Percentiles rank a stretch among this genome's conserved stretches.
These are phyloP conservation scores for Rhagonycha fulva DNA, from an alignment of 2,888 invertebrate species.

Conservation along the genomic window DNA sequence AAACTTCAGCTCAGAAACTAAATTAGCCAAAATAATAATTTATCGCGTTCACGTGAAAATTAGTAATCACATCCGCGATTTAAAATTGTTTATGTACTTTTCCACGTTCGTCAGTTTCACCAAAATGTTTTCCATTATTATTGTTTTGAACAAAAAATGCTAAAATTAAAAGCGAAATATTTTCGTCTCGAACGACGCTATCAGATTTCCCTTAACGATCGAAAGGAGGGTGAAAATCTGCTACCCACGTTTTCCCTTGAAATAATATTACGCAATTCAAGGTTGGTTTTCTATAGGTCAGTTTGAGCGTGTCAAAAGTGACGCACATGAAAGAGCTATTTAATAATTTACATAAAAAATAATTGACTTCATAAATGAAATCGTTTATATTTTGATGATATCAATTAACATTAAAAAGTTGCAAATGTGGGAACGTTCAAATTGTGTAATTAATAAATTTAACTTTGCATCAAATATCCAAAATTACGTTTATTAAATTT, in stretches of 20 bases:
- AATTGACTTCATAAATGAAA: neutral
- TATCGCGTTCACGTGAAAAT: neutral
- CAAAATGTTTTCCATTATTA: neutral
- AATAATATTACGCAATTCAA: slow-evolving; percentile 8
- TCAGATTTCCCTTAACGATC: neutral
- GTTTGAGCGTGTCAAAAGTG: slow-evolving; percentile 5
- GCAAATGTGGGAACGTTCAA: too few relatives aligned
- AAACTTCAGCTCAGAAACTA: neutral
- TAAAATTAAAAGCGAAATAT: neutral
- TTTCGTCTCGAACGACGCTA: neutral
- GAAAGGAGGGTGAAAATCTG: neutral
- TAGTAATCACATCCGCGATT: neutral
- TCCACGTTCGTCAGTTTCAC: neutral
- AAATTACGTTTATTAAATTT: too few relatives aligned
- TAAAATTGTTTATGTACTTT: neutral
- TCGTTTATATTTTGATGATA: neutral
- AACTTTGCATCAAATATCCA: too few relatives aligned
- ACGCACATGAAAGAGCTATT: neutral
- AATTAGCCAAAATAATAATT: neutral
- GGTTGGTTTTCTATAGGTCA: slow-evolving; percentile 12
- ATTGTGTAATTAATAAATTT: too few relatives aligned
- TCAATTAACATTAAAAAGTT: neutral
- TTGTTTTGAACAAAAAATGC: neutral
- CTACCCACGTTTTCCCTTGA: neutral
- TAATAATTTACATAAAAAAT: neutral